phyloP scores from a whole-genome alignment of 2,888 invertebrate genomes.

The Dicroscelio sp. region DNA sequence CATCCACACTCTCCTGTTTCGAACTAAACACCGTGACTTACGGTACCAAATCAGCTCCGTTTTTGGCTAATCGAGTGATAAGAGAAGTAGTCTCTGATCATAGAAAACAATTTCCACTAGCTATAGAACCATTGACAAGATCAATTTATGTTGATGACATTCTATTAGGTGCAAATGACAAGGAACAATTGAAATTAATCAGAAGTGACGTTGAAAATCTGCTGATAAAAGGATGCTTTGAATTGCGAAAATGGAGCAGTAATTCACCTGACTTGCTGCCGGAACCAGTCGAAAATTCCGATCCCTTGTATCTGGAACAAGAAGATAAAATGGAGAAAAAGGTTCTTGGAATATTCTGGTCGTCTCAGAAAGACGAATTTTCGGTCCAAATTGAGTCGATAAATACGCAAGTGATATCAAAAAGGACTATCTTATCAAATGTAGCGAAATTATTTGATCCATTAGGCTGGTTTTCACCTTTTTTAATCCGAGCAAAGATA shows the following conservation, averaged over 20 bases:
- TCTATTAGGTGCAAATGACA: neutral
- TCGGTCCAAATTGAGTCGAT: neutral
- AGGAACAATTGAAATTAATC: neutral
- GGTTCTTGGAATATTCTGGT: neutral
- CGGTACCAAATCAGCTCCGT: neutral
- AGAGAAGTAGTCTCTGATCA: too few species aligned
- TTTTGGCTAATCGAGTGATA: neutral
- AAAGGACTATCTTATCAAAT: too few species aligned
- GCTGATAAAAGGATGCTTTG: neutral
- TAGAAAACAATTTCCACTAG: neutral
- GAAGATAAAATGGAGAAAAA: neutral
- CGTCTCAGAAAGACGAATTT: neutral
- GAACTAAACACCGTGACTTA: conserved; percentile 1
- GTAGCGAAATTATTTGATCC: too few species aligned
- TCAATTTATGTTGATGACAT: conserved; percentile 10
- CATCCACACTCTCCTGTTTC: neutral
- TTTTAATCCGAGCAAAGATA: neutral
- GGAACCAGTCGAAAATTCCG: too few species aligned
- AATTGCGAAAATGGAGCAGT: neutral
- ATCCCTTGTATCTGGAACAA: neutral
- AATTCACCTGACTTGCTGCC: neutral
- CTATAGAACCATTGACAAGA: neutral
- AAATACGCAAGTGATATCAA: too few species aligned
- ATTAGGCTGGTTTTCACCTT: neutral
- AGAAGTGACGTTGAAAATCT: neutral